These are phyloP conservation scores for Apolygus lucorum DNA, from an alignment of 1,140 invertebrate genomes.

Conservation along the genomic window DNA sequence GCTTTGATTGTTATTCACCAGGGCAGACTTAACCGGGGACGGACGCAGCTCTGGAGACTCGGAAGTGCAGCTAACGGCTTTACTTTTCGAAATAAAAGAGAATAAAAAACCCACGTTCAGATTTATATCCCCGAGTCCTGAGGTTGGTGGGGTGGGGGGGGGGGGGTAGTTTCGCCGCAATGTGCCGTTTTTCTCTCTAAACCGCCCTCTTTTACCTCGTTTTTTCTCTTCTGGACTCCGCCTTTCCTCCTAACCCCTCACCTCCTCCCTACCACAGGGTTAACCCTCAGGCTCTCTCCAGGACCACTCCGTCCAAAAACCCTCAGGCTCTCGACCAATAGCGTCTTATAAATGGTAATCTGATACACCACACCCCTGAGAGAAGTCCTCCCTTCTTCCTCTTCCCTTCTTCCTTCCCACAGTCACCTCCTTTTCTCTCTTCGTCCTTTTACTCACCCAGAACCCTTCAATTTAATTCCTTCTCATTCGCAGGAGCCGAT, in stretches of 20 bases:
- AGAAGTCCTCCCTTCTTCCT: not conserved
- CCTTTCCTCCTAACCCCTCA: not conserved
- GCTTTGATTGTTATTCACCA: too few species aligned
- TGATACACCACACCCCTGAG: constrained; percentile 2
- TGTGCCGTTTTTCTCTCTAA: not conserved
- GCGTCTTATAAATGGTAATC: constrained; percentile 13
- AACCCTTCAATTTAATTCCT: constrained; percentile 6
- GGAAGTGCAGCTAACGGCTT: too few species aligned
- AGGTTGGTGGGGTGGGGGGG: too few species aligned
- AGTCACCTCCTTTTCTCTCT: not conserved
- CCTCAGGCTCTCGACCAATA: not conserved
- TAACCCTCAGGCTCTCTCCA: not conserved
- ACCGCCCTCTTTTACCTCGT: not conserved
- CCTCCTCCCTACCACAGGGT: not conserved
- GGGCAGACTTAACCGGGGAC: too few species aligned
- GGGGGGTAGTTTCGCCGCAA: not conserved
- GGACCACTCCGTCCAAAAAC: not conserved
- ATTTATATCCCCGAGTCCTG: too few species aligned
- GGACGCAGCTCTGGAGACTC: too few species aligned
- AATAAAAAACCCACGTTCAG: too few species aligned
- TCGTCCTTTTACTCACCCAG: not conserved
- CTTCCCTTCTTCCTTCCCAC: not conserved
- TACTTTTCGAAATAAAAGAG: too few species aligned
- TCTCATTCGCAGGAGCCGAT: not conserved
- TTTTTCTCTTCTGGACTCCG: not conserved